These are phyloP conservation scores for Acipenser transmontanus DNA, from an alignment of 2,797 vertebrate genomes.

Conservation along the genomic window DNA sequence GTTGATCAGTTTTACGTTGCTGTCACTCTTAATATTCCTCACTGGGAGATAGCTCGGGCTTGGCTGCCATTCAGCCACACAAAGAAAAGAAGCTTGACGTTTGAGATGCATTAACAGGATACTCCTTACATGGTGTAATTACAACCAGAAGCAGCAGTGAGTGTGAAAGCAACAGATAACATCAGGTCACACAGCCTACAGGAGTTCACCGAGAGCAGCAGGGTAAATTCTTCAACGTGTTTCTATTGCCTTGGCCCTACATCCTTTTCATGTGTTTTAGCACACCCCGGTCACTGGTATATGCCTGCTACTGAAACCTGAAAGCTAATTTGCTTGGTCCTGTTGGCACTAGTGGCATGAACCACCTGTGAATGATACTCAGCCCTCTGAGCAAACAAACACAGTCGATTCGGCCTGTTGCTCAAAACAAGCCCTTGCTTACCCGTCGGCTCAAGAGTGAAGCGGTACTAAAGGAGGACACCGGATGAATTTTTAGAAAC, in stretches of 20 bases:
- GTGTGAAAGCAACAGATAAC: conserved; percentile 34
- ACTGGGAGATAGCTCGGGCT: conserved; percentile 20
- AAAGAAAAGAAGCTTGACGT: conserved; percentile 16
- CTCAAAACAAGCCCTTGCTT: conserved; percentile 23
- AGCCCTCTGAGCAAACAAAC: conserved; percentile 21
- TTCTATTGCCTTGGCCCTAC: conserved; percentile 29
- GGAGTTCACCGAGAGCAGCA: conserved; percentile 33
- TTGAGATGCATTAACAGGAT: conserved; percentile 29
- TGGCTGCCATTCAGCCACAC: conserved; percentile 13
- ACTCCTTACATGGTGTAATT: conserved; percentile 33
- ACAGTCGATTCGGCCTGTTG: conserved; percentile 15
- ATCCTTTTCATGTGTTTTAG: conserved; percentile 26
- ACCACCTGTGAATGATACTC: conserved; percentile 19
- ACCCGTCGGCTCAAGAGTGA: conserved; percentile 18
- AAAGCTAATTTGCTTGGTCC: conserved; percentile 12
- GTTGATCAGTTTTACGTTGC: conserved; percentile 22
- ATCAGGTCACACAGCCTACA: conserved; percentile 39
- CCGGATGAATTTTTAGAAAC: conserved; percentile 28
- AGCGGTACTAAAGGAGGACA: conserved; percentile 13
- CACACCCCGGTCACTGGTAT: conserved; percentile 14
- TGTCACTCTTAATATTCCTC: conserved; percentile 24
- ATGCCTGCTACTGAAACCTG: conserved; percentile 16
- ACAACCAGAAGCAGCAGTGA: conserved; percentile 35
- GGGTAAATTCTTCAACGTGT: conserved; percentile 39
- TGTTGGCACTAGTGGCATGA: conserved; percentile 13